These are phyloP conservation scores for Strigamia transsilvanica DNA, from an alignment of 2,888 invertebrate species.

Conservation along the genomic window DNA sequence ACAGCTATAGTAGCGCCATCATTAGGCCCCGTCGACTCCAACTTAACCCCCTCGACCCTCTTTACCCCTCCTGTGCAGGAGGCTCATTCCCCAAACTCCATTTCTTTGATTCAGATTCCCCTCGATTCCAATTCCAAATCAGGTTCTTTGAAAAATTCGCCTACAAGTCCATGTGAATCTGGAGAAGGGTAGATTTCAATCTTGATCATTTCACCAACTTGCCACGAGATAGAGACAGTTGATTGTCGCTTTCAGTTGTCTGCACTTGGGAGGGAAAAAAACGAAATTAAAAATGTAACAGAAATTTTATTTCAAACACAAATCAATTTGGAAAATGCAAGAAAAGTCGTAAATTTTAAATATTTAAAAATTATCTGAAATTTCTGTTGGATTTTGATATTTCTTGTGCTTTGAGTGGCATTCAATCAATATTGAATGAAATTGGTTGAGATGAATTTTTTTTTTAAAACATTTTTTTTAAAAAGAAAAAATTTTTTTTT, in stretches of 20 bases:
- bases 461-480: neutral
- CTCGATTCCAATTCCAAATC: neutral
- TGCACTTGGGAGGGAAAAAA: neutral
- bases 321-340: neutral
- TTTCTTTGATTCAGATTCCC: neutral
- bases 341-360: neutral
- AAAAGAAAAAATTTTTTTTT: too few species aligned
- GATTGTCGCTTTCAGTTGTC: neutral
- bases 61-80: slow-evolving; percentile 43
- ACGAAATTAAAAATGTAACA: neutral
- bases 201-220: neutral
- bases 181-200: slow-evolving; percentile 16
- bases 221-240: slow-evolving; percentile 14
- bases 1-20: slow-evolving; percentile 16
- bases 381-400: neutral
- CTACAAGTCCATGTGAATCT: slow-evolving; percentile 6
- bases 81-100: slow-evolving; percentile 19
- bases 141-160: neutral
- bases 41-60: slow-evolving; percentile 29
- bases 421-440: neutral
- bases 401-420: neutral
- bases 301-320: neutral
- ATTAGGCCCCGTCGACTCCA: slow-evolving; percentile 20
- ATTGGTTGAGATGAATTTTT: neutral
- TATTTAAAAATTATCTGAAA: neutral